Conservation (phyloP, 1,140 invertebrate species). For the Lordiphosa collinella region DNA sequence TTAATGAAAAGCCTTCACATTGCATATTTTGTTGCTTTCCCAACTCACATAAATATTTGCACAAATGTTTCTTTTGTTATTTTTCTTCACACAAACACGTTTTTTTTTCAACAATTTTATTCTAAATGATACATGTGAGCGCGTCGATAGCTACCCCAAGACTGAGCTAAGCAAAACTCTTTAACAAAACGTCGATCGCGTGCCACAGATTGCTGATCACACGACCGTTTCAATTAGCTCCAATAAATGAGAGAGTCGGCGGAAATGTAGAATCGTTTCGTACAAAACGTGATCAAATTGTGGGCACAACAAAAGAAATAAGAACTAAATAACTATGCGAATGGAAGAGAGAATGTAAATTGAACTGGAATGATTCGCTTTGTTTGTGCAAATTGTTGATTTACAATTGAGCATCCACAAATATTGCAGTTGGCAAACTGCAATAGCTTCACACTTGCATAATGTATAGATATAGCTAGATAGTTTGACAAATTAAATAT, state of each 20-base stretch:
- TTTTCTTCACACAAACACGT: slow-evolving; percentile 19
- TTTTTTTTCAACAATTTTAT: not conserved
- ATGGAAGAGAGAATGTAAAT: slow-evolving; percentile 11
- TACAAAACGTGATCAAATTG: slow-evolving; percentile 52
- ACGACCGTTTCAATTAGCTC: slow-evolving; percentile 53
- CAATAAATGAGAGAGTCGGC: slow-evolving; percentile 24
- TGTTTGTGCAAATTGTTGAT: slow-evolving; percentile 15
- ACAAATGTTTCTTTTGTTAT: slow-evolving; percentile 44
- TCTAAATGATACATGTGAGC: slow-evolving; percentile 12
- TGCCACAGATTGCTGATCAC: slow-evolving; percentile 43
- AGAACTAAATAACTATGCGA: slow-evolving; percentile 2
- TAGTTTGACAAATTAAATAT: not conserved
- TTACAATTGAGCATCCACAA: slow-evolving; percentile 17
- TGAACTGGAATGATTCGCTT: slow-evolving; percentile 23
- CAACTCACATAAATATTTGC: slow-evolving; percentile 44
- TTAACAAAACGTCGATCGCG: slow-evolving; percentile 37
- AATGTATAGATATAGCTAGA: not conserved
- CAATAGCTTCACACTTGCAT: not conserved
- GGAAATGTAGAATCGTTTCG: slow-evolving; percentile 13
- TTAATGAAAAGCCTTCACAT: not conserved
- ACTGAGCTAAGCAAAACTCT: slow-evolving; percentile 31
- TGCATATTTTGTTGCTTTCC: not conserved
- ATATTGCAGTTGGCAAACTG: too few species aligned
- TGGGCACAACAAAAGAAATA: slow-evolving; percentile 19
- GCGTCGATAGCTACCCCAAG: slow-evolving; percentile 27